Evolutionary conservation across 2,797 vertebrate genomes (phyloP).

Genomic region (Neostethus bicornis): DNA sequence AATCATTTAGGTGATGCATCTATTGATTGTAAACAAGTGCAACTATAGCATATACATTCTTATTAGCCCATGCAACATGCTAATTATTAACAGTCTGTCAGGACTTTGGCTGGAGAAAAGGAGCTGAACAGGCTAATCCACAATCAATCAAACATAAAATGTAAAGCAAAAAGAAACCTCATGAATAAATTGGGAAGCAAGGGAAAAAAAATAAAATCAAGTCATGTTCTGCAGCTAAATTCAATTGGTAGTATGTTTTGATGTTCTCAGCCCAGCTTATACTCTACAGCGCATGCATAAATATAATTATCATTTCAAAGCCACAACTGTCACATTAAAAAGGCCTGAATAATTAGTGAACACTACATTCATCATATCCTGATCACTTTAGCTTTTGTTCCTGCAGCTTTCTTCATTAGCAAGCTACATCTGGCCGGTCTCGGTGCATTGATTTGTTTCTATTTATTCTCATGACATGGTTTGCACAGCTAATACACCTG

Average conservation of each 20-base stretch:
- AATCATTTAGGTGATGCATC: slow-evolving; percentile 38
- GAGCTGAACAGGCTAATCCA: slow-evolving; percentile 9
- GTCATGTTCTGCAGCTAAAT: slow-evolving; percentile 31
- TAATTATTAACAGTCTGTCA: slow-evolving; percentile 23
- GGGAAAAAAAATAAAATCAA: slow-evolving; percentile 12
- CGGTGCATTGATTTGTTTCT: slow-evolving; percentile 41
- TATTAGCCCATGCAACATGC: slow-evolving; percentile 32
- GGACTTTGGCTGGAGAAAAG: slow-evolving; percentile 4
- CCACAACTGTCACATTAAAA: slow-evolving; percentile 29
- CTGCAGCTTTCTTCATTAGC: slow-evolving; percentile 35
- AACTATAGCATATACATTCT: slow-evolving; percentile 44
- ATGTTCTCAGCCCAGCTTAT: slow-evolving; percentile 17
- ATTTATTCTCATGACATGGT: slow-evolving; percentile 59
- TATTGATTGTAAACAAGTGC: slow-evolving; percentile 45
- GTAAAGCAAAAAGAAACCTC: slow-evolving; percentile 9
- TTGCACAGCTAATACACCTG: slow-evolving; percentile 54
- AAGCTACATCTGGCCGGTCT: slow-evolving; percentile 37
- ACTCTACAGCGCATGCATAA: slow-evolving; percentile 33
- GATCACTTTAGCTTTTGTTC: slow-evolving; percentile 52
- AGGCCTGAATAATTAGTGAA: slow-evolving; percentile 37
- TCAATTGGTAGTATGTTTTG: slow-evolving; percentile 27
- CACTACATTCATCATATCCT: slow-evolving; percentile 52
- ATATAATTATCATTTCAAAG: slow-evolving; percentile 67
- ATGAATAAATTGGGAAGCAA: slow-evolving; percentile 1
- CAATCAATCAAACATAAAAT: slow-evolving; percentile 16